A percentile compares a stretch with the other conserved stretches of the same genome.
These are phyloP conservation scores for Parasteatoda lunata DNA, from an alignment of 2,888 invertebrate species.

Conservation along the genomic window DNA sequence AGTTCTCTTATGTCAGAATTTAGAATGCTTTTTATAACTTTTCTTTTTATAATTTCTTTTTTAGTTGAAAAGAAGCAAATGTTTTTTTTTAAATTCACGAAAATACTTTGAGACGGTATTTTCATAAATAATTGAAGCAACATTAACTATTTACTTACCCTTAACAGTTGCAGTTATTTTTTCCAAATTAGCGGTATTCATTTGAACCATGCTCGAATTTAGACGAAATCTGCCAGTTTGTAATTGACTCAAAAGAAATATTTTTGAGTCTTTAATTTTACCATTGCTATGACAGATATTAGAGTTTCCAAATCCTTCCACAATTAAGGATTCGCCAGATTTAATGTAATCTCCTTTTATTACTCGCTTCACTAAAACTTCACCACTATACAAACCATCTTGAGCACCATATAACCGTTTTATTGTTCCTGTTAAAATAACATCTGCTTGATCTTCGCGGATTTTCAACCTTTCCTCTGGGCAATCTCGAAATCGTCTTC, in stretches of 20 bases:
- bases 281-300: conserved; percentile 65
- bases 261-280: conserved; percentile 62
- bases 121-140: too few relatives aligned
- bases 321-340: conserved; percentile 63
- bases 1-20: too few relatives aligned
- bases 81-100: too few relatives aligned
- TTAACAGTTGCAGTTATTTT: conserved; percentile 66
- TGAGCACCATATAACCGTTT: conserved; percentile 61
- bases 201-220: conserved; percentile 67
- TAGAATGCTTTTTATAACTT: too few relatives aligned
- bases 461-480: conserved; percentile 56
- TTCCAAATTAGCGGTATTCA: conserved; percentile 68
- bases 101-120: too few relatives aligned
- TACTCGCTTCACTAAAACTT: conserved; percentile 69
- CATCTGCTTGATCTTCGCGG: conserved; percentile 60
- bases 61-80: too few relatives aligned
- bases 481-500: conserved; percentile 45
- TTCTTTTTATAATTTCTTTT: too few relatives aligned
- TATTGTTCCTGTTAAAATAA: conserved; percentile 70
- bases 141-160: conserved; percentile 47
- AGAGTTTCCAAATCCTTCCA: conserved; percentile 68
- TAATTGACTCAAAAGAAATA: conserved; percentile 68
- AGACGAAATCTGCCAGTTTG: conserved; percentile 65
- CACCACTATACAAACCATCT: conserved; percentile 60
- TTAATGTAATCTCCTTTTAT: conserved; percentile 58